Base-by-base conservation (phyloP, 2,113 vertebrate genomes). In the Odontophorus gujanensis region DNA sequence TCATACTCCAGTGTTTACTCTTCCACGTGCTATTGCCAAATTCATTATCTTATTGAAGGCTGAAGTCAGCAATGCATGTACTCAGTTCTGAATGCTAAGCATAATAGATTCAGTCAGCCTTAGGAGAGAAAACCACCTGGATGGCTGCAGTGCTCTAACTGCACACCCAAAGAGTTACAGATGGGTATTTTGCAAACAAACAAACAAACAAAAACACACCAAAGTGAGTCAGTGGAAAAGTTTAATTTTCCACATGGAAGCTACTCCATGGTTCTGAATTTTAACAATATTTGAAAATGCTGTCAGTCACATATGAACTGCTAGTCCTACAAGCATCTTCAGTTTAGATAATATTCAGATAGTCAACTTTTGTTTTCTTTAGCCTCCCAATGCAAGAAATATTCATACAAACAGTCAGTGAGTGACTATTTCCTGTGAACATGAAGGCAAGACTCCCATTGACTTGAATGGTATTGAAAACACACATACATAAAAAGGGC, bases 271-370 rank as follows among this genome's bases (percentile, higher is more conserved):
- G 28, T 75, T 81, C 2, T 26, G 15, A 63, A 71, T 81, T 78
- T 72, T 78, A 92, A 32, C 13, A 50, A 18, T 34, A 61, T 53
- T 61, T 91, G 36, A 81, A 87, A 90, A 48, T 11, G 43, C 2
- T 1, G 0, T 47, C 36, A 67, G 7, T 51, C 28, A 51, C 32
- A 3, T 69, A 21, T 24, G 34, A 62, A 74, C 7, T 3, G 42
- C 25, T 11, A 69, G 28, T 50, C 15, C 45, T 51, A 69, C 32
- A 19, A 30, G 36, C 13, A 74, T 2, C 5, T 66, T 85, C 38
- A 65, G 13, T 50, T 8, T 61, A 19, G 34, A 26, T 76, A 83
- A 53, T 51, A 66, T 34, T 9, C 15, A 75, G 18, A 14, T 34
- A 14, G 65, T 12, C 28, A 58, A 6, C 3, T 75, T 72, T 51